A percentile compares a stretch with the other conserved stretches of the same genome.
These are phyloP conservation scores for Drosophila picticornis DNA, from an alignment of 2,888 invertebrate species.

Conservation along the genomic window DNA sequence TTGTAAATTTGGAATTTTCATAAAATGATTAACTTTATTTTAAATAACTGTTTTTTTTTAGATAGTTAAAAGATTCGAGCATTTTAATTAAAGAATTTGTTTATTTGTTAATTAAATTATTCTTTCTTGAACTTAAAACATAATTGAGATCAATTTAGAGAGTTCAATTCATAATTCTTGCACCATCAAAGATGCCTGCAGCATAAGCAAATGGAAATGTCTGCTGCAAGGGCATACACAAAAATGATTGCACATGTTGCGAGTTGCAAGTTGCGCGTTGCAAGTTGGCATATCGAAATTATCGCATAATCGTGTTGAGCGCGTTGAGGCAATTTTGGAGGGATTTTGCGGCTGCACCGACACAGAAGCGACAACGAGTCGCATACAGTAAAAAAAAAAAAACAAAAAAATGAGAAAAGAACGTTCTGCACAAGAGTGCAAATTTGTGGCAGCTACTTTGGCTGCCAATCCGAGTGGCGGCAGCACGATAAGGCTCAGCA, in stretches of 20 bases:
- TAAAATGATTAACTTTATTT: background rate
- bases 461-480: slow-evolving; percentile 23
- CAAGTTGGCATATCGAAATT: slow-evolving; percentile 50
- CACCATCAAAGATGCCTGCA: background rate
- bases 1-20: background rate
- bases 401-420: slow-evolving; percentile 19
- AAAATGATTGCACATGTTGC: slow-evolving; percentile 67
- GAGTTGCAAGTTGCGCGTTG: slow-evolving; percentile 17
- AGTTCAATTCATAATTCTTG: background rate
- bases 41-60: background rate
- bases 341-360: slow-evolving; percentile 23
- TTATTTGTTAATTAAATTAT: background rate
- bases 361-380: slow-evolving; percentile 56
- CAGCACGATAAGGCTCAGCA: slow-evolving; percentile 12
- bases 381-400: slow-evolving; percentile 30
- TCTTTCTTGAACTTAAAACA: background rate
- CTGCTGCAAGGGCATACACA: background rate
- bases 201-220: background rate
- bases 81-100: background rate
- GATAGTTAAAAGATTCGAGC: background rate
- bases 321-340: slow-evolving; percentile 41
- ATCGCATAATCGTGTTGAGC: slow-evolving; percentile 65
- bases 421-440: slow-evolving; percentile 65
- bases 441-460: slow-evolving; percentile 68
- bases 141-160: background rate